Percentiles rank a stretch among this genome's conserved stretches.
phyloP scores from a whole-genome alignment of 2,113 vertebrate species.

The Misgurnus anguillicaudatus region DNA sequence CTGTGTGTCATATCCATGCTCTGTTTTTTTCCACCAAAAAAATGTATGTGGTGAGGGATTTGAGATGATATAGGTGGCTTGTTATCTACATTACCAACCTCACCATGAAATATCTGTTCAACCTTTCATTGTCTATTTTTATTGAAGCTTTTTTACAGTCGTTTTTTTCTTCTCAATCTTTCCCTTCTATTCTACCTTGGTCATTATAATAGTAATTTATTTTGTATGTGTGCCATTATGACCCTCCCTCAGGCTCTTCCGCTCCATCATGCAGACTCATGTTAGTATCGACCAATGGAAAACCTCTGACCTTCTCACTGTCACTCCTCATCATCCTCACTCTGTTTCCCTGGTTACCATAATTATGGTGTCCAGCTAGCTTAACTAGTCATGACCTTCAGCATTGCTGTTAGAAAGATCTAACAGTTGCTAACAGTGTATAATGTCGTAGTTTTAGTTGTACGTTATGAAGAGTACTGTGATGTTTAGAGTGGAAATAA shows the following conservation, averaged over 20 bases:
- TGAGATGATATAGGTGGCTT: not conserved
- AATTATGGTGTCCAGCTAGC: conserved; percentile 5
- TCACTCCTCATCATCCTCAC: conserved; percentile 58
- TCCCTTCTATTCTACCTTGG: too few relatives aligned
- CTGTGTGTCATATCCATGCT: not conserved
- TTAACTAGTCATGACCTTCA: conserved; percentile 13
- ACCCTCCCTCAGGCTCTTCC: conserved; percentile 53
- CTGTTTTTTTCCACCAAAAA: not conserved
- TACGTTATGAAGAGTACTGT: not conserved
- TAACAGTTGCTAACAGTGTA: conserved; percentile 8
- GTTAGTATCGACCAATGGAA: conserved; percentile 58
- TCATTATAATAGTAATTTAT: too few relatives aligned
- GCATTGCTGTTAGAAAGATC: not conserved
- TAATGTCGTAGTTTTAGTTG: not conserved
- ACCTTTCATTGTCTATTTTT: too few relatives aligned
- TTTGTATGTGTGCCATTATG: conserved; percentile 39
- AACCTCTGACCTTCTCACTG: conserved; percentile 49
- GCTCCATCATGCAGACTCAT: not conserved
- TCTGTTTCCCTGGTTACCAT: conserved; percentile 37
- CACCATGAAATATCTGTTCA: not conserved
- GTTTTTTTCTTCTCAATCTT: too few relatives aligned
- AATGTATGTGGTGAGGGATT: not conserved
- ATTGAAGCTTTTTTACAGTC: too few relatives aligned
- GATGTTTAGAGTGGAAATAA: not conserved
- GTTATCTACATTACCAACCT: not conserved